Evolutionary conservation across 2,797 vertebrate genomes (phyloP).

Genomic region (Silurus aristotelis): DNA sequence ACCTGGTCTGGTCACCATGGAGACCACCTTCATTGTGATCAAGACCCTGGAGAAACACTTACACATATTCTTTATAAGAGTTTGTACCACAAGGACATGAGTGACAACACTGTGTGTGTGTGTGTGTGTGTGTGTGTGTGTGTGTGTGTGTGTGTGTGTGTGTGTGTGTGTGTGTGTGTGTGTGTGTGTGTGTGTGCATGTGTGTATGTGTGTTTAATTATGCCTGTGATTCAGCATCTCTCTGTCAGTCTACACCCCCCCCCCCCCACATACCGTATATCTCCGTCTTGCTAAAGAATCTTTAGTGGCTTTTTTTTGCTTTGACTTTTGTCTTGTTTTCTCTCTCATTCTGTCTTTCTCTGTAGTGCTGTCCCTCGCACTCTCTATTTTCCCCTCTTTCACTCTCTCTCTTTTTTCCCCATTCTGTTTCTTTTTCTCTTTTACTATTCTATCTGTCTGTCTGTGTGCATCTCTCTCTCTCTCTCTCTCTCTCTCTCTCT

Average conservation of each 20-base stretch:
- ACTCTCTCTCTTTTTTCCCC: slow-evolving; percentile 46
- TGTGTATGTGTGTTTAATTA: slow-evolving; percentile 45
- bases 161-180: slow-evolving; percentile 33
- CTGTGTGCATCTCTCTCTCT: background rate
- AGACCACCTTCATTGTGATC: slow-evolving; percentile 10
- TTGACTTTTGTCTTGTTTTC: background rate
- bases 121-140: background rate
- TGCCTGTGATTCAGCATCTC: slow-evolving; percentile 58
- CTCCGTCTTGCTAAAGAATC: background rate
- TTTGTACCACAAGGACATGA: slow-evolving; percentile 55
- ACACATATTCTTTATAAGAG: background rate
- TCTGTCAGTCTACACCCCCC: background rate
- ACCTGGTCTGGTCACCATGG: slow-evolving; percentile 20
- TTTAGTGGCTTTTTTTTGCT: background rate
- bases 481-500: too few relatives aligned
- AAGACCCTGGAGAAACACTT: background rate
- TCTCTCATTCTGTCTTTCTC: background rate
- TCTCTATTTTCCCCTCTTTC: background rate
- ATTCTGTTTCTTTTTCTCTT: background rate
- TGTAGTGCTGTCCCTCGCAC: slow-evolving; percentile 3
- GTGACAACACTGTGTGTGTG: slow-evolving; percentile 58
- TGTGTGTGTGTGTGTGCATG: background rate
- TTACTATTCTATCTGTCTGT: background rate
- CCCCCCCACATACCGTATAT: background rate
- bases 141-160: slow-evolving; percentile 45